Percentiles rank a stretch among this genome's conserved stretches.
These are phyloP conservation scores for Watersipora subatra DNA, from an alignment of 1,140 invertebrate species.

Conservation along the genomic window DNA sequence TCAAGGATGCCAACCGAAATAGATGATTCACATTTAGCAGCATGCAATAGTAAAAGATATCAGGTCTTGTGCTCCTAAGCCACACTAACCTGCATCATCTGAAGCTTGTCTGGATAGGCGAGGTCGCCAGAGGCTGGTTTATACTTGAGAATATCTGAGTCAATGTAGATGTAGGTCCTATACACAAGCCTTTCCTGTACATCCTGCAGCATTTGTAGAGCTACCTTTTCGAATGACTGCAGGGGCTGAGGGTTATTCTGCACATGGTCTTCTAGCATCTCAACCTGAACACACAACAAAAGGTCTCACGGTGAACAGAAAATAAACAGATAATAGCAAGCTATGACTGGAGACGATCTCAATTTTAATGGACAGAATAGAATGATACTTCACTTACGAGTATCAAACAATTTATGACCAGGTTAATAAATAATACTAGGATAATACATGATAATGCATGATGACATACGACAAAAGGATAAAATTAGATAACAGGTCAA, in stretches of 20 bases:
- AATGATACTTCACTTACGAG: no score
- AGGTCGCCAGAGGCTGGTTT: constrained; percentile 82
- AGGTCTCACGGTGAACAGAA: neutral
- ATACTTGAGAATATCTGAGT: constrained; percentile 70
- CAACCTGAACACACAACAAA: constrained; percentile 44
- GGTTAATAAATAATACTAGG: no score
- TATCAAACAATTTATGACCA: no score
- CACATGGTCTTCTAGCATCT: constrained; percentile 88
- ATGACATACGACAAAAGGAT: no score
- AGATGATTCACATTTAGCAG: no score
- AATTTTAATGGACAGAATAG: no score
- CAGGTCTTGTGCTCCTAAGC: no score
- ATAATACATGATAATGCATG: no score
- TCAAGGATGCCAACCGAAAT: no score
- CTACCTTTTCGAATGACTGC: constrained; percentile 67
- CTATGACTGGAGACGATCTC: neutral
- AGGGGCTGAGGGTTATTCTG: constrained; percentile 59
- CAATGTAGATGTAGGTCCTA: constrained; percentile 81
- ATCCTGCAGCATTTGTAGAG: constrained; percentile 79
- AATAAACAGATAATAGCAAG: neutral
- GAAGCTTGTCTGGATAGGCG: constrained; percentile 89
- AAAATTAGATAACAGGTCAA: no score
- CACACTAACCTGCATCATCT: constrained; percentile 65
- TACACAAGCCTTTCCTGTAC: constrained; percentile 92
- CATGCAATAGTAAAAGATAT: no score